These are phyloP conservation scores for Scaptomyza caliginosa DNA, from an alignment of 2,888 invertebrate genomes.

Conservation along the genomic window DNA sequence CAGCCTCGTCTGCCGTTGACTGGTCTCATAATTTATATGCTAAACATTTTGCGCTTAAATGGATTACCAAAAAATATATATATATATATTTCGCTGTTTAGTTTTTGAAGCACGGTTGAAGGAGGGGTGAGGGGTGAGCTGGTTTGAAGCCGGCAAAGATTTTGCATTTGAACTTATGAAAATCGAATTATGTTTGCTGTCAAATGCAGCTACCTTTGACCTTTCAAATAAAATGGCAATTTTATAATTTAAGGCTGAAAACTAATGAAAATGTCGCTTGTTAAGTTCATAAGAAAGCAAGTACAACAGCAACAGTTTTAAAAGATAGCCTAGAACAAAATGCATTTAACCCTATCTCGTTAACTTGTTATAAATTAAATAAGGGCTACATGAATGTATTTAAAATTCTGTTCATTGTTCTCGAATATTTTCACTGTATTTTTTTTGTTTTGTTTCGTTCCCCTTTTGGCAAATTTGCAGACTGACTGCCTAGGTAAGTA, in stretches of 20 bases:
- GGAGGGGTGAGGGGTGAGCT: background rate
- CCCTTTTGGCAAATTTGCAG: constrained; percentile 12
- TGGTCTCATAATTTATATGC: constrained; percentile 72
- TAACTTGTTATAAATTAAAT: too few species aligned
- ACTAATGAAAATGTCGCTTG: constrained; percentile 6
- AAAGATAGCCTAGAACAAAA: too few species aligned
- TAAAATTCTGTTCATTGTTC: constrained; percentile 3
- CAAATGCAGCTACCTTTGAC: constrained; percentile 21
- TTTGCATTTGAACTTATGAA: constrained; percentile 15
- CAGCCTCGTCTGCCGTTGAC: constrained; percentile 36
- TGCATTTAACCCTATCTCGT: too few species aligned
- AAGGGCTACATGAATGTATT: too few species aligned
- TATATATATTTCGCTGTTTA: constrained; percentile 28
- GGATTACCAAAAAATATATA: constrained; percentile 56
- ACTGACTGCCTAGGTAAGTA: constrained; percentile 13
- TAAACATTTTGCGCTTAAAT: constrained; percentile 69
- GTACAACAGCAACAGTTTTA: too few species aligned
- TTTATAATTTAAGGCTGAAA: background rate
- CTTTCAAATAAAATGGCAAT: background rate
- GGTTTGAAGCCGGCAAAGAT: constrained; percentile 12
- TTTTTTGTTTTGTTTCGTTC: constrained; percentile 12
- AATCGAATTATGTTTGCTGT: constrained; percentile 23
- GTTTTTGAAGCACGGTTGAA: constrained; percentile 21
- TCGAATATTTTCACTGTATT: too few species aligned
- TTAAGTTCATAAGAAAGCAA: too few species aligned